Base-by-base conservation (phyloP, 2,888 invertebrate species). In the Zhuqinia jingwanae region DNA sequence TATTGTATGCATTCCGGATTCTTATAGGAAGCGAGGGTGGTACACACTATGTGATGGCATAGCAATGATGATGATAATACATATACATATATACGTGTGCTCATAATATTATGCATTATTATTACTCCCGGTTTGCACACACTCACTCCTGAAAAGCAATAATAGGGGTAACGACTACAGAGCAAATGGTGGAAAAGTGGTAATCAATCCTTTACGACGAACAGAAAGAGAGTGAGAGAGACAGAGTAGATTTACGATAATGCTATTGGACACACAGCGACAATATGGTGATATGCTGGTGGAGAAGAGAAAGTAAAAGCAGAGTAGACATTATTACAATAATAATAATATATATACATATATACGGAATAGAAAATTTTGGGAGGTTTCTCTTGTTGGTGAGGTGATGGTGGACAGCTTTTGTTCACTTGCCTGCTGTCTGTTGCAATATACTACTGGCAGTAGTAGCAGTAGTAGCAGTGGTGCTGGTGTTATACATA, bases 181-280 rank as follows among this genome's bases (percentile, higher is more conserved):
- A 65, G 42, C 36, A 77, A 65, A 65, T 65, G 65, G 65, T 65
- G 11, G 65, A 56, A 30, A 81, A 81, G 70, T 68, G 80, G 80
- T 58, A 81, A 81, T 81, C 70, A 81, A 81, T 81, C 73, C 73
- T 73, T 81, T 81, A 73, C 73, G 65, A 45, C 56, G 22, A 36
- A 36, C 3, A 36, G 36, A 36, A 36, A 63, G 53, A n/a, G n/a
- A n/a, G n/a, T n/a, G n/a, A n/a, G n/a, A n/a, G n/a, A n/a, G n/a
- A n/a, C n/a, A n/a, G n/a, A 65, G 56, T 73, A 81, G 81, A 81
- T 81, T 81, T 81, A 81, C 81, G 81, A 81, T 81, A 70, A 81
- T 81, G 70, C 81, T 45, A 68, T 68, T 81, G 73, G 68, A 68
- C 68, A 58, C 45, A 8, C 5, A 6, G 36, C 81, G 81, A 73